Percentiles rank a stretch among this genome's conserved stretches.
These are phyloP conservation scores for Solenopsis fugax DNA, from an alignment of 1,140 invertebrate species.

Conservation along the genomic window DNA sequence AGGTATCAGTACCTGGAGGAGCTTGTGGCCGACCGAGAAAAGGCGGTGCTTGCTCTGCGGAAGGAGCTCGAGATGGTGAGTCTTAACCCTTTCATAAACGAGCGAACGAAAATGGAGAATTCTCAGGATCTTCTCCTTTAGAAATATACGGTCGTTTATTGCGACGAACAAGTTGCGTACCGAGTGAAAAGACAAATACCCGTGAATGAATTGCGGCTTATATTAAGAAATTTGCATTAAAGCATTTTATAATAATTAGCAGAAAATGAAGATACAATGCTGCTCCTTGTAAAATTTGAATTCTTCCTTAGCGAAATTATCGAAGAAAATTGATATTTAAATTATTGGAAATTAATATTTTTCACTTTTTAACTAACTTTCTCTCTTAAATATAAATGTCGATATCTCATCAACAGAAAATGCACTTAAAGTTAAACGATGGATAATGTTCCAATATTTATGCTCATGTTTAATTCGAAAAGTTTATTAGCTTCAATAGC, in stretches of 20 bases:
- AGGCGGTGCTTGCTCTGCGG: slow-evolving; percentile 95
- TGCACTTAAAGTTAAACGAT: not conserved
- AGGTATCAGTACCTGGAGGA: slow-evolving; percentile 99
- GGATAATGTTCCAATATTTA: not conserved
- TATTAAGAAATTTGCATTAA: not conserved
- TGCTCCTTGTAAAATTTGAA: not conserved
- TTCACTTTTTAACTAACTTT: not conserved
- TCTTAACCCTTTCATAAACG: slow-evolving; percentile 44
- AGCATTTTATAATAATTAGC: not conserved
- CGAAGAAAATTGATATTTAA: not conserved
- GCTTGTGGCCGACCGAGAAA: slow-evolving; percentile 96
- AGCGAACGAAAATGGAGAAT: slow-evolving; percentile 10
- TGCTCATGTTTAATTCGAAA: not conserved
- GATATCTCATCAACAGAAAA: not conserved
- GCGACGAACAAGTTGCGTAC: not conserved
- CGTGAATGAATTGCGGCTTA: not conserved
- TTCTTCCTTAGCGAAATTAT: not conserved
- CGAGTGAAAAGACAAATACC: not conserved
- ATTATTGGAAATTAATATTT: not conserved
- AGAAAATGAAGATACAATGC: not conserved
- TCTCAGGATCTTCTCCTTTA: not conserved
- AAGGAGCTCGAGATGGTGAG: slow-evolving; percentile 96
- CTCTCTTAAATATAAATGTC: slow-evolving; percentile 6
- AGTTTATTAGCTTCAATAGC: not conserved
- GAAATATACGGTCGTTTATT: not conserved